Evolutionary conservation across 2,113 vertebrate species (phyloP), one percentile per base, ranked within the genome.

Genomic region (Gasterosteus nipponicus): DNA sequence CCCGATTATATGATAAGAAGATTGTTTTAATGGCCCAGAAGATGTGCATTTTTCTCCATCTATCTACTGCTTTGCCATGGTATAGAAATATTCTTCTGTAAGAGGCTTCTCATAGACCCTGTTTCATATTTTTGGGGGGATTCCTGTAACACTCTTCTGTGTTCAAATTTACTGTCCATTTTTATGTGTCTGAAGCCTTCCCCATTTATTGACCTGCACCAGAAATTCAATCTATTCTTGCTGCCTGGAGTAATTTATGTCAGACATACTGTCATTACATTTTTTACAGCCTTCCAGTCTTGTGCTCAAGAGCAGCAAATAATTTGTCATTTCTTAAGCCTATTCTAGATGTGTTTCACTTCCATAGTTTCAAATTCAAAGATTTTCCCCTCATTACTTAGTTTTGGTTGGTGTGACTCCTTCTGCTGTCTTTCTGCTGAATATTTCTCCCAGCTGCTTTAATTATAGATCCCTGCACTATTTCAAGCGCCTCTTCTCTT

Each of bases 201-300:
- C 35, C 7, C 65, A 26, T 80, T 84, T 85, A 85, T 71, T 76
- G 80, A 66, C 71, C 54, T 58, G 62, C 38, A 53, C 16, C 35
- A 67, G 35, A 67, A 18, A 53, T 76, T 39, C 46, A 69, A 58
- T 56, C 51, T 53, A 33, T 78, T 71, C 35, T n/a, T 53, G 53
- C 64, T 47, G 29, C 59, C 65, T 74, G 1, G 0, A 63, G 69
- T 71, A 69, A 69, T 75, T 81, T 69, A 76, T 78, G 70, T 60
- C 56, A 39, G 54, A 69, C 72, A 53, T 9, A 6, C 44, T 57
- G 29, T 29, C 57, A 26, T 63, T n/a, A 19, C 57, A 35, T 19
- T 46, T 64, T 42, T 77, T 74, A 64, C 22, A 73, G 69, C 47
- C 10, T 73, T 77, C 47, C 47, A 47, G 63, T 22, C 47, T 15